Percentiles rank a stretch among this genome's conserved stretches.
Evolutionary conservation across 2,888 invertebrate species (phyloP).

Genomic region (Hoplodrina ambigua): DNA sequence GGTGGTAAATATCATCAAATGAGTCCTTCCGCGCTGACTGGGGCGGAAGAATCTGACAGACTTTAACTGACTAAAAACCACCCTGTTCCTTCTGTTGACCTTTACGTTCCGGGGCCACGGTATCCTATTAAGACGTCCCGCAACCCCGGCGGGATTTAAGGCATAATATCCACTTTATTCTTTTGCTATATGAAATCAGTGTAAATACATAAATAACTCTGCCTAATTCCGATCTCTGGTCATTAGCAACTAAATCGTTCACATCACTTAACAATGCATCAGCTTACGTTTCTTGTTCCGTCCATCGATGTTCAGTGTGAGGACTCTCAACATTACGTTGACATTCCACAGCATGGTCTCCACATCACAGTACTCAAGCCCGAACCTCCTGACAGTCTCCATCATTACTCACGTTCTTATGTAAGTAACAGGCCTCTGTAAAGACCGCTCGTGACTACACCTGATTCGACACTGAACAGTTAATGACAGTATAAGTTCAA

Average conservation of each 20-base stretch:
- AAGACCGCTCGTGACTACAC: slow-evolving; percentile 2
- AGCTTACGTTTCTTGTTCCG: slow-evolving; percentile 69
- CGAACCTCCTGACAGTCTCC: slow-evolving; percentile 62
- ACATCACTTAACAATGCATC: background rate
- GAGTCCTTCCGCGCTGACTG: no score
- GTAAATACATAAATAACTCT: no score
- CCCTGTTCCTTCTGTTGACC: no score
- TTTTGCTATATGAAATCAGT: no score
- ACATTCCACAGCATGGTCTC: slow-evolving; percentile 76
- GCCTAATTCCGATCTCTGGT: no score
- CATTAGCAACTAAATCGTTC: background rate
- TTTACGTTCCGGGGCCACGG: no score
- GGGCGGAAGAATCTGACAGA: no score
- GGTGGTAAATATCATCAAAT: no score
- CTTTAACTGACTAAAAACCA: no score
- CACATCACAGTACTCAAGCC: slow-evolving; percentile 70
- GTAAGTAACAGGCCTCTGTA: slow-evolving; percentile 10
- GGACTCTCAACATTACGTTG: slow-evolving; percentile 65
- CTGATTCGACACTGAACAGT: slow-evolving; percentile 23
- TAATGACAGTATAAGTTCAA: background rate
- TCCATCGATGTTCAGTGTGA: slow-evolving; percentile 71
- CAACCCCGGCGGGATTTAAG: no score
- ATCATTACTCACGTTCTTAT: slow-evolving; percentile 14
- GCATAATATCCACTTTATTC: no score
- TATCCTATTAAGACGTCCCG: no score